These are phyloP conservation scores for Acrossocheilus wenchowensis DNA, from an alignment of 2,797 vertebrate species.

Conservation along the genomic window DNA sequence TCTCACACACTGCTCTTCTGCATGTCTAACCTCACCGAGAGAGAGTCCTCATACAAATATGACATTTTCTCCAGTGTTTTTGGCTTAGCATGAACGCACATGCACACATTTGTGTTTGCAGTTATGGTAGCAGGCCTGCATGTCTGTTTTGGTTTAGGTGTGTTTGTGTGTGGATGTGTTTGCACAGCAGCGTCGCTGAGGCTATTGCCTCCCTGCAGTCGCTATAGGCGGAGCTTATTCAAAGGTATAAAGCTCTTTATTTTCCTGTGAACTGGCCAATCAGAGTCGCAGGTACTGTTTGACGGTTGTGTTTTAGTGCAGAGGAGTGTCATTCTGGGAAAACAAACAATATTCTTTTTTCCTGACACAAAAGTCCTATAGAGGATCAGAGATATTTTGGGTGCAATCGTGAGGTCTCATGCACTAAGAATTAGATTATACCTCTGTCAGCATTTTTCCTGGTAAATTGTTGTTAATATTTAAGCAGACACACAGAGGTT, in stretches of 20 bases:
- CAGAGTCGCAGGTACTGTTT: constrained; percentile 10
- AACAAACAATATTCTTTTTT: not conserved
- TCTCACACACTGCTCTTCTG: not conserved
- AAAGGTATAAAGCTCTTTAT: constrained; percentile 31
- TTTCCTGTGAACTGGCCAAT: constrained; percentile 44
- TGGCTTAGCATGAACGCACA: not conserved
- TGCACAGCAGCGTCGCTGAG: constrained; percentile 48
- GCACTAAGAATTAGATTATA: not conserved
- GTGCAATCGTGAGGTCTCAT: not conserved
- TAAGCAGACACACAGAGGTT: constrained; percentile 1
- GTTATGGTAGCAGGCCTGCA: constrained; percentile 16
- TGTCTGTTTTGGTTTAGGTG: constrained; percentile 37
- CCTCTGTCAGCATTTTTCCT: constrained; percentile 42
- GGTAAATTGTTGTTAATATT: constrained; percentile 45
- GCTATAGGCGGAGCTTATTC: constrained; percentile 20
- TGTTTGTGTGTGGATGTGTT: constrained; percentile 34
- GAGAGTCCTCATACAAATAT: not conserved
- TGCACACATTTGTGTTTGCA: constrained; percentile 38
- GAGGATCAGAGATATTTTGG: not conserved
- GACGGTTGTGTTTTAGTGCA: constrained; percentile 43
- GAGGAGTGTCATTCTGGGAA: constrained; percentile 22
- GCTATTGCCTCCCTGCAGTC: constrained; percentile 50
- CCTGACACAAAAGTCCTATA: not conserved
- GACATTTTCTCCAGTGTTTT: not conserved
- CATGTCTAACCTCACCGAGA: not conserved